Conservation (phyloP, 1,140 invertebrate species). For the Zaprionus capensis region DNA sequence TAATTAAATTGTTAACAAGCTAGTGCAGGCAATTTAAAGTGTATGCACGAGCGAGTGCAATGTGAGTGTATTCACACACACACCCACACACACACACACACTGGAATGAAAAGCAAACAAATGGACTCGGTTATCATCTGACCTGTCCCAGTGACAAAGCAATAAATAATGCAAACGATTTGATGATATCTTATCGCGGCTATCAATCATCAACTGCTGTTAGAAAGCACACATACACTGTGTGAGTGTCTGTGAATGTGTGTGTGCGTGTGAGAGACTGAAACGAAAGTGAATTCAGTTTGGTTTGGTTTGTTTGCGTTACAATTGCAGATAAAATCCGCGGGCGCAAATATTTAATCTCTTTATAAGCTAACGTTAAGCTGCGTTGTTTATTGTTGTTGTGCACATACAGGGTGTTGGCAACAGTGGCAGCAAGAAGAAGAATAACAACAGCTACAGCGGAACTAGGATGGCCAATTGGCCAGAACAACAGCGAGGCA, state of each 20-base stretch:
- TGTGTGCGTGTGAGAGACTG: not conserved
- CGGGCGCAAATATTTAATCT: slow-evolving; percentile 61
- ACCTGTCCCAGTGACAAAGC: slow-evolving; percentile 42
- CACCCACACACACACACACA: not conserved
- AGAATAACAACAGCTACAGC: not conserved
- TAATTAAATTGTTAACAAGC: slow-evolving; percentile 4
- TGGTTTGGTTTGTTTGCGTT: slow-evolving; percentile 21
- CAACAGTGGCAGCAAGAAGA: not conserved
- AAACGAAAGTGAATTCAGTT: slow-evolving; percentile 62
- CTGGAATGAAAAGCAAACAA: slow-evolving; percentile 26
- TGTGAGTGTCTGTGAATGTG: not conserved
- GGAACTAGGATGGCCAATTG: not conserved
- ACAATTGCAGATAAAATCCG: slow-evolving; percentile 31
- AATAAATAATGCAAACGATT: slow-evolving; percentile 55
- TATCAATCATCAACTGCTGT: slow-evolving; percentile 59
- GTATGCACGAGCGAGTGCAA: slow-evolving; percentile 1
- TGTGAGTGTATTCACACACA: slow-evolving; percentile 2
- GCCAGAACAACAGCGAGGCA: slow-evolving; percentile 13
- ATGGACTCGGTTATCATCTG: slow-evolving; percentile 30
- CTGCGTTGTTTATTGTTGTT: slow-evolving; percentile 30
- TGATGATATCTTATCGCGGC: slow-evolving; percentile 62
- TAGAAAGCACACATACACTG: slow-evolving; percentile 1
- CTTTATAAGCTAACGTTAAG: slow-evolving; percentile 56
- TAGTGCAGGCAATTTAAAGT: not conserved
- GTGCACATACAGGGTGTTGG: slow-evolving; percentile 23